These are phyloP conservation scores for Zenarchopterus dispar DNA, from an alignment of 2,797 vertebrate species.

Conservation along the genomic window DNA sequence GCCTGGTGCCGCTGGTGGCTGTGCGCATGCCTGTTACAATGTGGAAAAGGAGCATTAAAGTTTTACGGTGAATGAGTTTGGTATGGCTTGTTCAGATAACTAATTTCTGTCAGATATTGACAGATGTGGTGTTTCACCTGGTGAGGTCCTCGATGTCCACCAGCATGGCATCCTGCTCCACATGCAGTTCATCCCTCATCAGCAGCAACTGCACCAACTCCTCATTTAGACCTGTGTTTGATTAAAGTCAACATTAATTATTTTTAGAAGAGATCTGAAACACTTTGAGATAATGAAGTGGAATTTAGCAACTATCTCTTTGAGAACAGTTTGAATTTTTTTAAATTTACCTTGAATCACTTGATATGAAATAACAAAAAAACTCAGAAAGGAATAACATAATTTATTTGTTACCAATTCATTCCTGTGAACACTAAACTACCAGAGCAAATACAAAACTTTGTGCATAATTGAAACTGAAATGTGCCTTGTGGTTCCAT, in stretches of 20 bases:
- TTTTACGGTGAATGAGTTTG: conserved; percentile 7
- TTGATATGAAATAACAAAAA: too few species aligned
- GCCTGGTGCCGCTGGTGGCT: conserved; percentile 93
- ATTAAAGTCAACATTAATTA: background rate
- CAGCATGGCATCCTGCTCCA: conserved; percentile 97
- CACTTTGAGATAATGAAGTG: too few species aligned
- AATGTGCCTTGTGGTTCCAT: too few species aligned
- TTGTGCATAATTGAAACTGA: background rate
- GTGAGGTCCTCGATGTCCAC: conserved; percentile 97
- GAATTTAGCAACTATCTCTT: too few species aligned
- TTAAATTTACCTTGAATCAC: too few species aligned
- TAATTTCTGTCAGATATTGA: background rate
- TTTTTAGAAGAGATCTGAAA: too few species aligned
- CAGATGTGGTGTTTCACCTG: conserved; percentile 78
- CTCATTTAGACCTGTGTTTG: conserved; percentile 89
- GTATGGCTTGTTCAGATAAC: background rate
- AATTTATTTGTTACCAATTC: background rate
- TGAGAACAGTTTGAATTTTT: too few species aligned
- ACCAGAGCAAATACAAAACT: background rate
- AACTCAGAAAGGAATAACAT: background rate
- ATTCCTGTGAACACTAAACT: too few species aligned
- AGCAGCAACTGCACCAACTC: conserved; percentile 95
- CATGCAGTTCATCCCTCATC: conserved; percentile 93
- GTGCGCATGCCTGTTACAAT: conserved; percentile 88
- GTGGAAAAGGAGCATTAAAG: conserved; percentile 1